Percentiles rank a stretch among this genome's conserved stretches.
phyloP scores from a whole-genome alignment of 30 jellyfish, hydroid and myxozoan genomes.

The Turritopsis rubra region DNA sequence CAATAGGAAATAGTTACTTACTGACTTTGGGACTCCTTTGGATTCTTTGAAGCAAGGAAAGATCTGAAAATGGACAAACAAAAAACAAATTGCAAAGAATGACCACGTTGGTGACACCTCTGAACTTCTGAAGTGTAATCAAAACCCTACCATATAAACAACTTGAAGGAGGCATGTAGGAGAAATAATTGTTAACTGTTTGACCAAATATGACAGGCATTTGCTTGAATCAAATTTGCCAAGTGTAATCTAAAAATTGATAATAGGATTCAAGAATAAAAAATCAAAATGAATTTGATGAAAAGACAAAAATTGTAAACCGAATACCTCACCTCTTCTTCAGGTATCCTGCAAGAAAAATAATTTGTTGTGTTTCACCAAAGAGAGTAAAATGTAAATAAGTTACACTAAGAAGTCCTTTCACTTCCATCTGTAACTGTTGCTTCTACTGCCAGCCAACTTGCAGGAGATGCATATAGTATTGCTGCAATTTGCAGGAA shows the following conservation, averaged over 20 bases:
- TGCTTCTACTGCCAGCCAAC: too few relatives aligned
- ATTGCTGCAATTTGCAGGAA: not conserved
- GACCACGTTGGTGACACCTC: not conserved
- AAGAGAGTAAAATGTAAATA: not conserved
- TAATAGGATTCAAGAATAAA: not conserved
- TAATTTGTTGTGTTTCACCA: not conserved
- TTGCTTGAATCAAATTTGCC: not conserved
- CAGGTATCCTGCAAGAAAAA: not conserved
- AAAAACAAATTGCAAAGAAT: not conserved
- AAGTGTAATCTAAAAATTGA: slow-evolving; percentile 1
- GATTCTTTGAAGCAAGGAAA: not conserved
- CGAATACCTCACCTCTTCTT: not conserved
- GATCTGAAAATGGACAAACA: not conserved
- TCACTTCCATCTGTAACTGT: too few relatives aligned
- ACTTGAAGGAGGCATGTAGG: slow-evolving; percentile 1
- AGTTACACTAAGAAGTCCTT: too few relatives aligned
- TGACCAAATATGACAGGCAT: not conserved
- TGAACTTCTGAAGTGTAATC: not conserved
- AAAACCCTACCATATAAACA: slow-evolving; percentile 4
- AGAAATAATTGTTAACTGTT: not conserved
- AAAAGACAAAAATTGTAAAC: not conserved
- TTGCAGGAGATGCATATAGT: too few relatives aligned
- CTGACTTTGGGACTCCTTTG: not conserved
- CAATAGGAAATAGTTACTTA: not conserved
- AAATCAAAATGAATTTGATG: not conserved